Percentiles rank a stretch among this genome's conserved stretches.
Conservation (phyloP, 2,888 invertebrate species). For the Troilus luridus region DNA sequence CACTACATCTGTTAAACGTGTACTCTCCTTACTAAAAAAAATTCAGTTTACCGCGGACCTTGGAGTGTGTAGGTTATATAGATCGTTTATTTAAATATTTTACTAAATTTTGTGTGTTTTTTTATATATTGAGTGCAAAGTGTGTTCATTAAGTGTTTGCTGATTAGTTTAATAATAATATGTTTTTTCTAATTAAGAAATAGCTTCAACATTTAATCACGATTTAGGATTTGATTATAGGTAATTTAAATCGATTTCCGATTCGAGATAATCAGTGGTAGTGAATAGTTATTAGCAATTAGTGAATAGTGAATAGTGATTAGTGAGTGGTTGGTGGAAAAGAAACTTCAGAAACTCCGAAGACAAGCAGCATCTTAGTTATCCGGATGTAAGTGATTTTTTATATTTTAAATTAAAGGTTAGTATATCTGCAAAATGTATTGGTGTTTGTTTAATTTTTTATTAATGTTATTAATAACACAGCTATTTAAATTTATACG, state of each 20-base stretch:
- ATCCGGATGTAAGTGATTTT: background rate
- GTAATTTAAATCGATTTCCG: background rate
- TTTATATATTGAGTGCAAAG: no score
- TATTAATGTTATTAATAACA: no score
- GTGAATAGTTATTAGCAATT: no score
- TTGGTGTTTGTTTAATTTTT: background rate
- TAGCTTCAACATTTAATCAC: background rate
- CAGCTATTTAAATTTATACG: no score
- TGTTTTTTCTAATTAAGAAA: background rate
- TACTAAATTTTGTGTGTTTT: no score
- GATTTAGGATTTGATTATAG: background rate
- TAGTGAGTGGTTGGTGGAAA: background rate
- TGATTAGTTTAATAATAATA: no score
- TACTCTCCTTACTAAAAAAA: background rate
- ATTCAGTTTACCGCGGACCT: background rate
- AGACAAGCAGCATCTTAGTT: background rate
- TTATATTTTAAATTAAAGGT: background rate
- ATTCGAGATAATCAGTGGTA: background rate
- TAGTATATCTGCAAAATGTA: background rate
- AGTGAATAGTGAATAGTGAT: no score
- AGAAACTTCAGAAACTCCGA: background rate
- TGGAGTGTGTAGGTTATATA: background rate
- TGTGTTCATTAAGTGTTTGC: no score
- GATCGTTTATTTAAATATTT: background rate
- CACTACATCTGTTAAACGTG: background rate